These are phyloP conservation scores for Glaucomys volans DNA, from an alignment of 2,113 vertebrate genomes.

Conservation along the genomic window DNA sequence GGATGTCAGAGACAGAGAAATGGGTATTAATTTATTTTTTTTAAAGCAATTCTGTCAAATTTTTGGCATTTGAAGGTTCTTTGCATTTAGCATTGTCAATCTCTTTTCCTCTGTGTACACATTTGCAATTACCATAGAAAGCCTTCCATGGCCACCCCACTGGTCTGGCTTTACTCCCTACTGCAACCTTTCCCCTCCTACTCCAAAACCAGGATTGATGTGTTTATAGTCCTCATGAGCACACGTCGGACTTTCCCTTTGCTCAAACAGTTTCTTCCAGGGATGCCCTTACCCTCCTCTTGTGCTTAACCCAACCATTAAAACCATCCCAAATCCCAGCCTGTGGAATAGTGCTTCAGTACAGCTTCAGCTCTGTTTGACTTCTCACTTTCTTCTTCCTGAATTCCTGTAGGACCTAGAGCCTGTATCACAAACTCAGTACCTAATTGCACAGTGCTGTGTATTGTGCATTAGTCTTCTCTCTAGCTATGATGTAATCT, in stretches of 20 bases:
- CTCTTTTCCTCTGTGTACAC: neutral
- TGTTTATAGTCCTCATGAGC: neutral
- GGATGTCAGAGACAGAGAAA: neutral
- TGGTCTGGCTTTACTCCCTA: neutral
- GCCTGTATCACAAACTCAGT: neutral
- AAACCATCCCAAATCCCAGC: neutral
- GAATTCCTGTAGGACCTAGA: neutral
- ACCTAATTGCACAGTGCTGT: neutral
- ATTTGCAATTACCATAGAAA: neutral
- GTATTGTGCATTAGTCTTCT: neutral
- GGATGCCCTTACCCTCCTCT: neutral
- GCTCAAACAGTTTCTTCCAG: neutral
- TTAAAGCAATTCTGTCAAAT: neutral
- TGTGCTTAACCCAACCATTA: neutral
- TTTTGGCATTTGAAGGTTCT: slow-evolving; percentile 30
- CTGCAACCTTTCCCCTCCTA: neutral
- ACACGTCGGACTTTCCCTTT: neutral
- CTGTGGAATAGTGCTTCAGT: neutral
- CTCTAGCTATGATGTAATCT: neutral
- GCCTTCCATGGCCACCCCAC: neutral
- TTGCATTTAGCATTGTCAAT: neutral
- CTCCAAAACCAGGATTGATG: neutral
- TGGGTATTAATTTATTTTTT: neutral
- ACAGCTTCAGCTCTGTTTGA: neutral
- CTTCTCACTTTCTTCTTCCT: neutral